Percentiles rank a stretch among this genome's conserved stretches.
Conservation (phyloP, 2,113 vertebrate species). For the Scatophagus argus region DNA sequence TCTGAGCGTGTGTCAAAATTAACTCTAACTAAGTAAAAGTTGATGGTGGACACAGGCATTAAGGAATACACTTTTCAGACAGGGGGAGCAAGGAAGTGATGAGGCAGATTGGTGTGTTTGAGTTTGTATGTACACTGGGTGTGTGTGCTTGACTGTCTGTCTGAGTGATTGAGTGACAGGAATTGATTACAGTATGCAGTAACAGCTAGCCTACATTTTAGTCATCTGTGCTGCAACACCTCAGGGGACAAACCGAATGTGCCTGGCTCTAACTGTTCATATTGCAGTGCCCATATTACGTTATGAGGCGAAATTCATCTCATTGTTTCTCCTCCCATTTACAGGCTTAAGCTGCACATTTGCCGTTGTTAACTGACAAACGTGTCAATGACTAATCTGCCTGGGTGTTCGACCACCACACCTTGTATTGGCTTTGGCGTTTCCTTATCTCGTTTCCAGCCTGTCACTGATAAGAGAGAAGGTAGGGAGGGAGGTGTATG, state of each 20-base stretch:
- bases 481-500: constrained; percentile 24
- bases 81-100: constrained; percentile 5
- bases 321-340: constrained; percentile 68
- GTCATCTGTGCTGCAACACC: constrained; percentile 52
- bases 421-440: constrained; percentile 72
- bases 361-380: constrained; percentile 76
- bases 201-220: constrained; percentile 50
- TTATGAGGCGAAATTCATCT: constrained; percentile 58
- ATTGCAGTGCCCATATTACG: constrained; percentile 36
- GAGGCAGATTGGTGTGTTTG: constrained; percentile 17
- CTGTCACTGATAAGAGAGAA: constrained; percentile 78
- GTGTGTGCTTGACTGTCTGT: constrained; percentile 26
- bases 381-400: constrained; percentile 81
- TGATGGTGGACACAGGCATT: not conserved
- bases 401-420: constrained; percentile 76
- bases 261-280: constrained; percentile 35
- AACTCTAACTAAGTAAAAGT: not conserved
- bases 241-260: constrained; percentile 39
- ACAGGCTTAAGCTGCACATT: constrained; percentile 51
- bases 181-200: constrained; percentile 53
- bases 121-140: constrained; percentile 19
- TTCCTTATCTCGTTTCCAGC: constrained; percentile 81
- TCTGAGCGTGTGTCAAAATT: not conserved
- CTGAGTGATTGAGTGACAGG: constrained; percentile 62
- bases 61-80: constrained; percentile 1